Conservation (phyloP, 2,113 vertebrate species). For the Nothoprocta pentlandii region DNA sequence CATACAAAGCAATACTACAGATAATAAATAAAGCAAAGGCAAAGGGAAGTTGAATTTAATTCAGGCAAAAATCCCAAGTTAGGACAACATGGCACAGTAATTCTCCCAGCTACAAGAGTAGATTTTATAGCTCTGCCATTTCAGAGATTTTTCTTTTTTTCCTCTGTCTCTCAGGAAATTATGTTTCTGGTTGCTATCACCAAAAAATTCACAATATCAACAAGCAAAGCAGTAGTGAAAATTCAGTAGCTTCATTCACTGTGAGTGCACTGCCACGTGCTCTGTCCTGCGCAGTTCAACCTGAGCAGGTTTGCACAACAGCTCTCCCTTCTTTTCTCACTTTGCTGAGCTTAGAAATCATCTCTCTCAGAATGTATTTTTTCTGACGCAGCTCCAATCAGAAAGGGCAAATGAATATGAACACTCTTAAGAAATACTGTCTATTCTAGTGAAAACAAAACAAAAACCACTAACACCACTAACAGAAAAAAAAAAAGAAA, state of each 20-base stretch:
- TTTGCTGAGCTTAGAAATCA: conserved; percentile 11
- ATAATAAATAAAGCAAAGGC: conserved; percentile 49
- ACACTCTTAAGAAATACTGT: not conserved
- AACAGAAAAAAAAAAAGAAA: not conserved
- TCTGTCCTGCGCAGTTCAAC: conserved; percentile 43
- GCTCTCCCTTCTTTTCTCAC: conserved; percentile 27
- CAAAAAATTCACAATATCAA: not conserved
- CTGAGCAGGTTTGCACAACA: conserved; percentile 30
- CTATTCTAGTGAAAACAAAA: not conserved
- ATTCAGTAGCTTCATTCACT: conserved; percentile 40
- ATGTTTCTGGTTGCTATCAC: not conserved
- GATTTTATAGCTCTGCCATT: not conserved
- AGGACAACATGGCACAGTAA: not conserved
- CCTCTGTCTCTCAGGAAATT: not conserved
- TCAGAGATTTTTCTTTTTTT: not conserved
- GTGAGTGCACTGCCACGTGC: not conserved
- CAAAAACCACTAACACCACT: not conserved
- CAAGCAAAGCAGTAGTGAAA: conserved; percentile 29
- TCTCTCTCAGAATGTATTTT: not conserved
- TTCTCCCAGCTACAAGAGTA: not conserved
- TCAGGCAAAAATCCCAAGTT: not conserved
- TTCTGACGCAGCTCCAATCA: not conserved
- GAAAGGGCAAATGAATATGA: not conserved
- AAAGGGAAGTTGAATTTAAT: conserved; percentile 3
- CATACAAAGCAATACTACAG: not conserved